Evolutionary conservation across 1,140 invertebrate genomes (phyloP).

Genomic region (Gryon sp.): DNA sequence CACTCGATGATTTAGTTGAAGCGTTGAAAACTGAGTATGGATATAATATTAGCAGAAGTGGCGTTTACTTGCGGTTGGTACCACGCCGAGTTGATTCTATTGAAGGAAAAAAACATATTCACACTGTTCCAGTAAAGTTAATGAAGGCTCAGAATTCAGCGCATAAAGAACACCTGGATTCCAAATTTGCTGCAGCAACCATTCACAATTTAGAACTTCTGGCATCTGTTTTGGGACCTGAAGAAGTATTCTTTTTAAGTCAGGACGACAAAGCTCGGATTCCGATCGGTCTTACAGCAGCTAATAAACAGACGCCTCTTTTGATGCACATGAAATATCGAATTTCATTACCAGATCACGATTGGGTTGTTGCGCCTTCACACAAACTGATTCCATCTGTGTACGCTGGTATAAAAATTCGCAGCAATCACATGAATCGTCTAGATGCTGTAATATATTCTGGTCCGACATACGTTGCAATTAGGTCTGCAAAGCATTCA

Average conservation of each 20-base stretch:
- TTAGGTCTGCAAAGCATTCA: conserved; percentile 67
- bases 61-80: conserved; percentile 57
- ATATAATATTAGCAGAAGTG: conserved; percentile 33
- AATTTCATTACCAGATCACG: conserved; percentile 75
- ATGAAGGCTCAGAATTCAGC: conserved; percentile 51
- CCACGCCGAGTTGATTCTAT: conserved; percentile 54
- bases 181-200: conserved; percentile 39
- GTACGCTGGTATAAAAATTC: conserved; percentile 67
- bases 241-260: conserved; percentile 61
- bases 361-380: conserved; percentile 73
- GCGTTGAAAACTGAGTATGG: conserved; percentile 17
- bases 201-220: conserved; percentile 25
- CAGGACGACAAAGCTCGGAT: conserved; percentile 77
- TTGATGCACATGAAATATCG: conserved; percentile 74
- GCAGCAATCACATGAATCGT: conserved; percentile 61
- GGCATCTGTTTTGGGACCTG: conserved; percentile 59
- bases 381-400: conserved; percentile 73
- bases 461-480: conserved; percentile 74
- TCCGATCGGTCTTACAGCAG: conserved; percentile 72
- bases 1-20: conserved; percentile 19
- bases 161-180: conserved; percentile 61
- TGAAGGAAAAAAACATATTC: conserved; percentile 67
- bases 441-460: conserved; percentile 67
- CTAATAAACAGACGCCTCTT: conserved; percentile 69
- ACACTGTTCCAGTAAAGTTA: conserved; percentile 66